These are phyloP conservation scores for Episyrphus balteatus DNA, from an alignment of 1,140 invertebrate genomes.

Conservation along the genomic window DNA sequence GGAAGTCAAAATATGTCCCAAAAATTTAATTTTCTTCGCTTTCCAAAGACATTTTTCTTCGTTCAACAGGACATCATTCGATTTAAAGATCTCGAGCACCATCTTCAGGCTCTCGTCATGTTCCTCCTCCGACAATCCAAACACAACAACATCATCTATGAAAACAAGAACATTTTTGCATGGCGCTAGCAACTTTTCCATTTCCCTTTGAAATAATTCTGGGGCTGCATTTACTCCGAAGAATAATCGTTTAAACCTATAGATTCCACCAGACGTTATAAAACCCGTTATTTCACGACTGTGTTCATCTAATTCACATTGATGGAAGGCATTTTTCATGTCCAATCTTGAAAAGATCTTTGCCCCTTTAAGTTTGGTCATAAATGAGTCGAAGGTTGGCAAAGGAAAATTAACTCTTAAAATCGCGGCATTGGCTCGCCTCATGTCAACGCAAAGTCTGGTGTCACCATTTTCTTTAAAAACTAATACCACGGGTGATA, in stretches of 20 bases:
- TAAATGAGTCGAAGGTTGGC: slow-evolving; percentile 9
- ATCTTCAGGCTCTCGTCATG: slow-evolving; percentile 11
- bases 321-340: slow-evolving; percentile 16
- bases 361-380: slow-evolving; percentile 8
- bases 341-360: slow-evolving; percentile 18
- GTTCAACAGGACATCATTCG: slow-evolving; percentile 3
- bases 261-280: slow-evolving; percentile 11
- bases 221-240: slow-evolving; percentile 12
- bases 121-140: slow-evolving; percentile 11
- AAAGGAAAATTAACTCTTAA: slow-evolving; percentile 10
- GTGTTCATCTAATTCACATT: slow-evolving; percentile 19
- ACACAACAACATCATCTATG: slow-evolving; percentile 7
- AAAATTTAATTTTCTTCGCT: slow-evolving; percentile 22
- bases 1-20: slow-evolving; percentile 33
- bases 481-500: slow-evolving; percentile 9
- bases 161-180: slow-evolving; percentile 2
- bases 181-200: slow-evolving; percentile 5
- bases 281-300: slow-evolving; percentile 13
- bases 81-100: slow-evolving; percentile 12
- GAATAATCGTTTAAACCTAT: slow-evolving; percentile 13
- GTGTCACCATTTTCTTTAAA: slow-evolving; percentile 10
- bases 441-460: slow-evolving; percentile 12
- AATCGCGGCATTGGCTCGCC: slow-evolving; percentile 9
- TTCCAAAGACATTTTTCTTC: slow-evolving; percentile 22
- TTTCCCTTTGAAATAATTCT: slow-evolving; percentile 13